phyloP scores from a whole-genome alignment of 2,888 invertebrate genomes.

The Chesias legatella region DNA sequence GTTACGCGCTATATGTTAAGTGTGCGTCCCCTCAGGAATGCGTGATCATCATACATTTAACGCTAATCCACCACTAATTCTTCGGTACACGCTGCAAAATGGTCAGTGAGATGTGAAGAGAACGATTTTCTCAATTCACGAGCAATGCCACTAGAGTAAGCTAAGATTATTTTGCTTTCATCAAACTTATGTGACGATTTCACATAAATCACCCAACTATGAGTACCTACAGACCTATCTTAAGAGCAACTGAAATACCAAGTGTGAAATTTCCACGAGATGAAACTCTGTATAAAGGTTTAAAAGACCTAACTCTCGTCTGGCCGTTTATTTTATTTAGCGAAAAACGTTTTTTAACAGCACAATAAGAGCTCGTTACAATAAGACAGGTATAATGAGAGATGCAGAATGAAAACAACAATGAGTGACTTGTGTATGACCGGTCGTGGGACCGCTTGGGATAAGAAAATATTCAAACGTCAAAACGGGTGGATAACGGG shows the following conservation, averaged over 20 bases:
- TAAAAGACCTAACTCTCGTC: too few species aligned
- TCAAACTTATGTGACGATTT: constrained; percentile 1
- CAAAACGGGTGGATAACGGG: constrained; percentile 43
- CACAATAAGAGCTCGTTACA: background rate
- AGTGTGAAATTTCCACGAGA: constrained; percentile 11
- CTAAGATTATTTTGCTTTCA: background rate
- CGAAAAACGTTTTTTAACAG: constrained; percentile 6
- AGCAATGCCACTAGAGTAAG: background rate
- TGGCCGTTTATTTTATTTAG: too few species aligned
- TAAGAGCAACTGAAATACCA: constrained; percentile 6
- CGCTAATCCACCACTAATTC: constrained; percentile 23
- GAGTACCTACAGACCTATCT: too few species aligned
- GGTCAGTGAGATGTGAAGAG: constrained; percentile 7
- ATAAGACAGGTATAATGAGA: constrained; percentile 9
- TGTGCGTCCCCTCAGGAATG: constrained; percentile 30
- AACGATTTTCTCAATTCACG: too few species aligned
- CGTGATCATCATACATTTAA: constrained; percentile 35
- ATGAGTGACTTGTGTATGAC: constrained; percentile 17
- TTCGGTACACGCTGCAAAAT: constrained; percentile 6
- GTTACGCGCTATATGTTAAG: constrained; percentile 40
- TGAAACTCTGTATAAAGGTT: constrained; percentile 16
- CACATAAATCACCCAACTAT: constrained; percentile 1
- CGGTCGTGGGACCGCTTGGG: constrained; percentile 27
- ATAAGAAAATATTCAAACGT: constrained; percentile 44
- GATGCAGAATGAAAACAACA: constrained; percentile 13